phyloP scores from a whole-genome alignment of 1,140 invertebrate genomes.

The Oreohelix idahoensis region DNA sequence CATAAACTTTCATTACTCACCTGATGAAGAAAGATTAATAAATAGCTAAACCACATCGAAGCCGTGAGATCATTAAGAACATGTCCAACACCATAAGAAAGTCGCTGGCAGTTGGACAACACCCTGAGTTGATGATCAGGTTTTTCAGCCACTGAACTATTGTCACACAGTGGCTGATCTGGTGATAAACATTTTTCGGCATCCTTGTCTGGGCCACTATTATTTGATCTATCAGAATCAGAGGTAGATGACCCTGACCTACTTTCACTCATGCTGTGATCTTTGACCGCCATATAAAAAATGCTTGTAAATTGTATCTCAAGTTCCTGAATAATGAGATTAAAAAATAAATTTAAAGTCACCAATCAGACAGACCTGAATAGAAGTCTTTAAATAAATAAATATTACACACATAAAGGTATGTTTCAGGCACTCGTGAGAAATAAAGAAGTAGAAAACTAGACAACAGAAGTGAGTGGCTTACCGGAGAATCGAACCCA shows the following conservation, averaged over 20 bases:
- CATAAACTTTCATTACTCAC: constrained; percentile 62
- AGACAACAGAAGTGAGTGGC: no score
- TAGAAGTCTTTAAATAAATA: no score
- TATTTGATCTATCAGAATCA: not conserved
- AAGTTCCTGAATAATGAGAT: not conserved
- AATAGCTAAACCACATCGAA: constrained; percentile 97
- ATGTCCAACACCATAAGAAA: constrained; percentile 86
- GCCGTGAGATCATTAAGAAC: constrained; percentile 95
- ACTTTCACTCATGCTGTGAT: constrained; percentile 12
- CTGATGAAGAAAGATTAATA: constrained; percentile 92
- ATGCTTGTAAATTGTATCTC: not conserved
- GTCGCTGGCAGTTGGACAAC: constrained; percentile 38
- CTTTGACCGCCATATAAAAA: not conserved
- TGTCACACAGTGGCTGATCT: not conserved
- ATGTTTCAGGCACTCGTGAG: no score
- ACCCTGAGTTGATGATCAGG: not conserved
- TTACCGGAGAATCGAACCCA: no score
- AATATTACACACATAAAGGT: no score
- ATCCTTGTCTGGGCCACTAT: not conserved
- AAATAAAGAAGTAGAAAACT: no score
- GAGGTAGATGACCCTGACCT: not conserved
- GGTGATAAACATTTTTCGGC: not conserved
- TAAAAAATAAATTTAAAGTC: not conserved
- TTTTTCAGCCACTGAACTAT: not conserved
- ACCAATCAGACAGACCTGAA: no score